Evolutionary conservation across 1,140 invertebrate species (phyloP).

Genomic region (Calephelis nemesis): DNA sequence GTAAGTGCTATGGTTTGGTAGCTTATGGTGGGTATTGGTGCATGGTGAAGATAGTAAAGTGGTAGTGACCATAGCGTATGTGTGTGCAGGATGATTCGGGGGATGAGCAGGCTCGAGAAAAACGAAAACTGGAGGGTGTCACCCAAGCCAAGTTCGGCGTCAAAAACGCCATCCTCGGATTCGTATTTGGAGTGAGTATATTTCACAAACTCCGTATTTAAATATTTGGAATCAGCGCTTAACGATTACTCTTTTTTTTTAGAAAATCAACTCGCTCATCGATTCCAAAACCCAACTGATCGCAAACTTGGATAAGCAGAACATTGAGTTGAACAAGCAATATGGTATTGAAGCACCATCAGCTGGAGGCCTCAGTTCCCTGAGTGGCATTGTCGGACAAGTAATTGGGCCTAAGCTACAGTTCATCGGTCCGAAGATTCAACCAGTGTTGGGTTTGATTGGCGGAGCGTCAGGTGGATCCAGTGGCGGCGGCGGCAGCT

Average conservation of each 20-base stretch:
- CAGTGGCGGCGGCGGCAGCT: constrained; percentile 54
- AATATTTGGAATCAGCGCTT: neutral
- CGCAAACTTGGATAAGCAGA: constrained; percentile 83
- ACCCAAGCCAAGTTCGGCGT: constrained; percentile 84
- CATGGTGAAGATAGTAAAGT: constrained; percentile 27
- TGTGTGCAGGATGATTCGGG: constrained; percentile 63
- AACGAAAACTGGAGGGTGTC: constrained; percentile 84
- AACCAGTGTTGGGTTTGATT: constrained; percentile 78
- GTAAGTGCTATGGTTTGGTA: constrained; percentile 38
- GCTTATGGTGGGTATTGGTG: constrained; percentile 21
- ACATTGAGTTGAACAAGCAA: constrained; percentile 86
- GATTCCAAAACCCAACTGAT: constrained; percentile 87
- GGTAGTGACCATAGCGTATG: constrained; percentile 41
- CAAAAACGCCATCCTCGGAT: constrained; percentile 87
- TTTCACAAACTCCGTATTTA: neutral
- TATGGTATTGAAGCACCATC: constrained; percentile 84
- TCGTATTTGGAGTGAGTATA: constrained; percentile 88
- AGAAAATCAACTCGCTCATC: constrained; percentile 89
- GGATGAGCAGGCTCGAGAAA: constrained; percentile 80
- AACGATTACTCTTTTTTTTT: constrained; percentile 40
- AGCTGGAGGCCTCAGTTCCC: constrained; percentile 59
- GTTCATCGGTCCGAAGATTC: constrained; percentile 77
- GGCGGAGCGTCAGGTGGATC: constrained; percentile 72
- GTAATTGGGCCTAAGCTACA: constrained; percentile 82
- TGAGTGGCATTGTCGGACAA: constrained; percentile 76